A percentile compares a stretch with the other conserved stretches of the same genome.
These are phyloP conservation scores for Poeciliopsis prolifica DNA, from an alignment of 2,113 vertebrate species.

Conservation along the genomic window DNA sequence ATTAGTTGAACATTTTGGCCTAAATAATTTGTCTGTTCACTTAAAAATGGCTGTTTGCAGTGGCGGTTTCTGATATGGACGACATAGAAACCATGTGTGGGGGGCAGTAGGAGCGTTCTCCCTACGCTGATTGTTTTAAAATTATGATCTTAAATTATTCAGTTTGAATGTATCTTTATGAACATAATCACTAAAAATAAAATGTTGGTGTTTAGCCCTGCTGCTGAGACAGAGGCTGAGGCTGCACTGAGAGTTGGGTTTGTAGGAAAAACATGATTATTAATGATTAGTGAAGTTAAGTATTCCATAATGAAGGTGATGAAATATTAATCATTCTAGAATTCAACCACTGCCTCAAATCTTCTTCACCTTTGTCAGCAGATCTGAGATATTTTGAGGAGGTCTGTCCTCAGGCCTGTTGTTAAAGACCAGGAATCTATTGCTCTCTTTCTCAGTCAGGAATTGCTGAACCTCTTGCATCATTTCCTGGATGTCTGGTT, in stretches of 20 bases:
- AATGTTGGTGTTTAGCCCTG: neutral
- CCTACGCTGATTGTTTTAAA: no score
- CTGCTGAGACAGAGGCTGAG: no score
- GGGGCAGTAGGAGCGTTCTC: no score
- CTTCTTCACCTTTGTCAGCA: neutral
- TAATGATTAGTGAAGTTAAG: neutral
- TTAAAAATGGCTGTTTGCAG: no score
- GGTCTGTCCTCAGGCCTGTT: neutral
- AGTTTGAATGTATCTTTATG: neutral
- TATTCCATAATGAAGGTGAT: neutral
- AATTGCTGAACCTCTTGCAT: no score
- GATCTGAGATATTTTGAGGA: neutral
- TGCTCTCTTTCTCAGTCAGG: no score
- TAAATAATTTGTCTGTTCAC: no score
- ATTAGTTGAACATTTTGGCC: no score
- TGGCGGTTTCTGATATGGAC: no score
- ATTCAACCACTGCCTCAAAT: neutral
- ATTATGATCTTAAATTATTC: neutral
- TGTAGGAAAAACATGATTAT: neutral
- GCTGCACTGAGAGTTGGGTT: no score
- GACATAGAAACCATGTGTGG: no score
- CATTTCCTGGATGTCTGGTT: no score
- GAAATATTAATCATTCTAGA: neutral
- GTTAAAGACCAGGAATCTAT: neutral
- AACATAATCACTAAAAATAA: neutral